Evolutionary conservation across 2,113 vertebrate species (phyloP).

Genomic region (Pygoscelis antarcticus): DNA sequence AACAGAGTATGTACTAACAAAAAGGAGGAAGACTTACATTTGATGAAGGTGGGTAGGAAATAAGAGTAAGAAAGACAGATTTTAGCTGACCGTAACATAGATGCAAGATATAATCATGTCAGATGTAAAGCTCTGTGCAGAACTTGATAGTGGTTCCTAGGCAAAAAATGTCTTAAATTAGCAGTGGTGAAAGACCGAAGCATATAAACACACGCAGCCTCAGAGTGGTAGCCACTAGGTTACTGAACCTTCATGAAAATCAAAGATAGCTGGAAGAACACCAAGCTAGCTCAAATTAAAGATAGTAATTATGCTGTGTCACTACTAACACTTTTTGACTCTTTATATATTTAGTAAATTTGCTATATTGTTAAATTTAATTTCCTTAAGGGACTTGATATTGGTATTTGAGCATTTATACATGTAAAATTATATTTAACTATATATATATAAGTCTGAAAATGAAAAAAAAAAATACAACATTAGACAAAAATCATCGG

Average conservation of each 20-base stretch:
- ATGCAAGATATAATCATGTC: background rate
- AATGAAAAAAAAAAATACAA: background rate
- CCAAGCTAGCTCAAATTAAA: background rate
- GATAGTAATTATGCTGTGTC: background rate
- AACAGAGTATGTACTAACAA: background rate
- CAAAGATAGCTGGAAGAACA: background rate
- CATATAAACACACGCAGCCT: accelerated
- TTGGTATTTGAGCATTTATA: background rate
- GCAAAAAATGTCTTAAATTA: background rate
- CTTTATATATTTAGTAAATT: background rate
- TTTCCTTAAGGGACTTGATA: background rate
- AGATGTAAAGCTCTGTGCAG: background rate
- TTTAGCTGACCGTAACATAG: background rate
- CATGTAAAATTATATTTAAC: background rate
- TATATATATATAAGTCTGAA: background rate
- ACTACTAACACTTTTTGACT: background rate
- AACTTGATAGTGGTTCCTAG: background rate
- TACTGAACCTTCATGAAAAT: background rate
- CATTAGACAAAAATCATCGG: background rate
- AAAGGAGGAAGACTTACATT: background rate
- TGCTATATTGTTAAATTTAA: background rate
- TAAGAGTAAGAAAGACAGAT: background rate
- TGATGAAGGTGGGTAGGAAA: background rate
- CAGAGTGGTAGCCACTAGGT: background rate
- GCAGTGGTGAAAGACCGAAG: background rate